Evolutionary conservation across 2,888 invertebrate genomes (phyloP).

Genomic region (Dynastes hyllus): DNA sequence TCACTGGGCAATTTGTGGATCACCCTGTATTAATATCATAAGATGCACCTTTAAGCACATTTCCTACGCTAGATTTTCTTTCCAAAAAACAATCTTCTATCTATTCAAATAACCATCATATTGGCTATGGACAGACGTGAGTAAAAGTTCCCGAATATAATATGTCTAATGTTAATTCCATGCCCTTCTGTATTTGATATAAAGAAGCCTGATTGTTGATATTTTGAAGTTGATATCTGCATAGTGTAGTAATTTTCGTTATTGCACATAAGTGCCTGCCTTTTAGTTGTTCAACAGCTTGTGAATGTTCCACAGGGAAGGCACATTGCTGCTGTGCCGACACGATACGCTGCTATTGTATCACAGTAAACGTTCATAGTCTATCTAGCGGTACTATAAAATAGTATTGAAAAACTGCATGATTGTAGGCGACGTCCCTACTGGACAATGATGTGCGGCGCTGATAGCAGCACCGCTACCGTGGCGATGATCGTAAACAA

Average conservation of each 20-base stretch:
- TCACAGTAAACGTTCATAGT: conserved; percentile 70
- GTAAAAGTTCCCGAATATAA: neutral
- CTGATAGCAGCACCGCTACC: conserved; percentile 91
- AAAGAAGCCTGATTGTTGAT: too few relatives aligned
- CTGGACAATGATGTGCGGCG: conserved; percentile 96
- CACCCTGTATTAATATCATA: too few relatives aligned
- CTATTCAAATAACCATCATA: too few relatives aligned
- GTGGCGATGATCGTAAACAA: conserved; percentile 95
- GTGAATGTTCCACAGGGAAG: conserved; percentile 70
- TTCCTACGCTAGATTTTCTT: too few relatives aligned
- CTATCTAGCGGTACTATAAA: conserved; percentile 61
- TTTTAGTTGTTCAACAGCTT: conserved; percentile 70
- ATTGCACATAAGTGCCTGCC: conserved; percentile 70
- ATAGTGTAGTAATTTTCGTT: neutral
- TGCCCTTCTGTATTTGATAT: too few relatives aligned
- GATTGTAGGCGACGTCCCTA: conserved; percentile 70
- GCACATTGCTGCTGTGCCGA: conserved; percentile 69
- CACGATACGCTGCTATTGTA: conserved; percentile 69
- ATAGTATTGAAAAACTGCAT: conserved; percentile 59
- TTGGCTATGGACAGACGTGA: neutral
- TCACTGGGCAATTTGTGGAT: too few relatives aligned
- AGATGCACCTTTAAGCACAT: too few relatives aligned
- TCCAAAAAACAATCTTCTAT: too few relatives aligned
- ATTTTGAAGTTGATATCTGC: neutral
- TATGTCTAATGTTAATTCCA: neutral